Evolutionary conservation across 2,888 invertebrate species (phyloP), one percentile per base, ranked within the genome.

Genomic region (Lasioglossum marginatum): DNA sequence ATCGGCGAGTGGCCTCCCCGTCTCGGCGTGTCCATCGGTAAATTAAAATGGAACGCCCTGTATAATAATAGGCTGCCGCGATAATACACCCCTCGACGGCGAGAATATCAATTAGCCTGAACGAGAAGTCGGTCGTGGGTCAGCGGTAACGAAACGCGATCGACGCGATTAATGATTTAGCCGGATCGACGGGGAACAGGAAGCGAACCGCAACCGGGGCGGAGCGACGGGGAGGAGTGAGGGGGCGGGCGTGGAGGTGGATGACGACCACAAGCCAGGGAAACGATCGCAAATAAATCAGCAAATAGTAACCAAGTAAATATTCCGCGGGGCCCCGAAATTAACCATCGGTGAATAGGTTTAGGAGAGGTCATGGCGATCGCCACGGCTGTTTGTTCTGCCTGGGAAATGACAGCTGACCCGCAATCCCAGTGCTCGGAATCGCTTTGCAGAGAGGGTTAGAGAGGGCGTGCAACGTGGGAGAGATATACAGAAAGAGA

Each of bases 371-470:
- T 89, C 91, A 89, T 90, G 90, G 88, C 88, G 89, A 86, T 84
- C 89, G 90, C 84, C 80, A 87, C 85, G 89, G 86, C 83, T 92
- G 90, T 92, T 92, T 92, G 89, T 90, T 91, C 92, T 91, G 91
- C 87, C 88, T 92, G 92, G 92, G 92, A 92, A 92, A 89, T 90
- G 87, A 88, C 92, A 92, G 92, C 92, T 92, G 92, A 92, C 88
- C 89, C 92, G 92, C 92, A 91, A 91, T 89, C 88, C 92, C 88
- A 63, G 83, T 86, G 89, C 87, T 91, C 82, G 78, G 86, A 90
- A 90, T 89, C 86, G 89, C 83, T 86, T 82, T 76, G 81, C 84
- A 75, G 66, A 76, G 73, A 79, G 71, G 70, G 85, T 60, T n/a
- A 66, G 68, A 73, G 72, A 75, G 80, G 43, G 34, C 37, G 72